Evolutionary conservation across 2,888 invertebrate genomes (phyloP).

Genomic region (Geophilus truncorum): DNA sequence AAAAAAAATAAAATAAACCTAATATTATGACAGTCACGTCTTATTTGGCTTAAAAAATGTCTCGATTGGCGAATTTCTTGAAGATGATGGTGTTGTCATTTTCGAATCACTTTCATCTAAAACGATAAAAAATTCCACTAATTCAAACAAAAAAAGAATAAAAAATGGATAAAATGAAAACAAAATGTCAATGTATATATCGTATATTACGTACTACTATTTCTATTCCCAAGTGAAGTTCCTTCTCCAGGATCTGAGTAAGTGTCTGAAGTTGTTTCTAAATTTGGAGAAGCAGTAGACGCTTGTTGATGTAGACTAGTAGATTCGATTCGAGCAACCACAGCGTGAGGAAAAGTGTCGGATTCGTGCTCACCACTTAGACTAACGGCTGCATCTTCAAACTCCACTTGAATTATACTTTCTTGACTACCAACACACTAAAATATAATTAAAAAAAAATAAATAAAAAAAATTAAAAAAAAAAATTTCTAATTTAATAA

Average conservation of each 20-base stretch:
- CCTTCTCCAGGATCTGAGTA: not conserved
- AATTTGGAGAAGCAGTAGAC: not conserved
- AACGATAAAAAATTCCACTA: not conserved
- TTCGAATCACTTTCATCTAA: constrained; percentile 13
- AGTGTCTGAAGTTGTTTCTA: not conserved
- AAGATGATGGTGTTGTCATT: not conserved
- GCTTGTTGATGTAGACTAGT: not conserved
- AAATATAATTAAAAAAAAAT: constrained; percentile 35
- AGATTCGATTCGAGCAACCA: not conserved
- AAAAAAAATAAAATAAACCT: not conserved
- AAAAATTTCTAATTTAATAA: not conserved
- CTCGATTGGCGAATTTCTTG: not conserved
- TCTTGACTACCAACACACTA: constrained; percentile 81
- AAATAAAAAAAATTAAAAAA: not conserved
- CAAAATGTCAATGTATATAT: too few relatives aligned
- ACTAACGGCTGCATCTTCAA: constrained; percentile 49
- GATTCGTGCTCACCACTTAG: constrained; percentile 13
- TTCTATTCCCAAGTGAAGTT: not conserved
- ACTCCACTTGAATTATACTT: constrained; percentile 71
- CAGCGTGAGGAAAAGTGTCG: not conserved
- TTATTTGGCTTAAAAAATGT: constrained; percentile 10
- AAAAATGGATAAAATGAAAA: not conserved
- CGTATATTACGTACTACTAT: not conserved
- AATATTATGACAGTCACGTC: not conserved
- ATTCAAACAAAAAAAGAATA: not conserved